Conservation (phyloP, 2,888 invertebrate species). For the Protophormia terraenovae region DNA sequence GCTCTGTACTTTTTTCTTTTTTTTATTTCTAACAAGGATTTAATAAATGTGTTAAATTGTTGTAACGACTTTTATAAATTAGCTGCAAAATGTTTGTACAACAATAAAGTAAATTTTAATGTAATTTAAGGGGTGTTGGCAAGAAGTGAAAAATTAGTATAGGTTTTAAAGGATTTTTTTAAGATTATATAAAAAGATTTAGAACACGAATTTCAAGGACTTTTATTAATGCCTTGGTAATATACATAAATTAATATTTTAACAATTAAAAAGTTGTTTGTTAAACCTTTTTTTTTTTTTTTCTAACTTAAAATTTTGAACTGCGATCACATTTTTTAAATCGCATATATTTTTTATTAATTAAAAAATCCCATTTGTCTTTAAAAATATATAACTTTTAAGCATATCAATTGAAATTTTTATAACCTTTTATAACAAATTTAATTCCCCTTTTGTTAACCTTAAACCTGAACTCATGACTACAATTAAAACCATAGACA, state of each 20-base stretch:
- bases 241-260: neutral
- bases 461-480: neutral
- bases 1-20: neutral
- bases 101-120: slow-evolving; percentile 25
- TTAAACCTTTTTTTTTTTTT: no score
- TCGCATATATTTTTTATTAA: no score
- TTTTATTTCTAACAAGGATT: slow-evolving; percentile 44
- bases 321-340: neutral
- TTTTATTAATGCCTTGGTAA: neutral
- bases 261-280: no score
- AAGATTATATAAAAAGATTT: neutral
- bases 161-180: neutral
- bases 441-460: neutral
- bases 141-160: neutral
- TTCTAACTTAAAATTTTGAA: no score
- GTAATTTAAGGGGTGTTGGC: slow-evolving; percentile 22
- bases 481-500: neutral
- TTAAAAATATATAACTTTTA: no score
- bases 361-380: no score
- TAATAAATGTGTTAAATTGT: slow-evolving; percentile 65
- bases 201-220: no score
- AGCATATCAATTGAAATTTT: neutral
- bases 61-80: slow-evolving; percentile 65
- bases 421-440: neutral
- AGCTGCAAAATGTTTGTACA: slow-evolving; percentile 47